A percentile compares a stretch with the other conserved stretches of the same genome.
Evolutionary conservation across 1,140 invertebrate genomes (phyloP).

Genomic region (Augochlora pura): DNA sequence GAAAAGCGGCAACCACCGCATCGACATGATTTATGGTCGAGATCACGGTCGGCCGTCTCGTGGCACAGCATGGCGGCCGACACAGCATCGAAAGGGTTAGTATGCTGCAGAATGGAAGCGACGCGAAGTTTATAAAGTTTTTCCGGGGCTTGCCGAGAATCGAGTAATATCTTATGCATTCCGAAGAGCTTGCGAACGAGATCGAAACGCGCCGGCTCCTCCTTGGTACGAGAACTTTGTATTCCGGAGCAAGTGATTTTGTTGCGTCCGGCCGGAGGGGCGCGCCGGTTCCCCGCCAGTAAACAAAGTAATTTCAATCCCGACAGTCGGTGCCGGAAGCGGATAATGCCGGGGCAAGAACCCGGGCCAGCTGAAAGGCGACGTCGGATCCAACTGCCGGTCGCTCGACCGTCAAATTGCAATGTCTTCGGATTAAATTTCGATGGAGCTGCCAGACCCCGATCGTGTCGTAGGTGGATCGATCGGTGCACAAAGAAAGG

Average conservation of each 20-base stretch:
- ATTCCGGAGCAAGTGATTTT: neutral
- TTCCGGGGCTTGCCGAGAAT: too few species aligned
- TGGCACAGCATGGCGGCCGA: too few species aligned
- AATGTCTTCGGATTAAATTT: constrained; percentile 59
- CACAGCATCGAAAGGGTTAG: too few species aligned
- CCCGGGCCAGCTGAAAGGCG: constrained; percentile 2
- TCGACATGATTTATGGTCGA: too few species aligned
- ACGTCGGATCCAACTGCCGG: constrained; percentile 10
- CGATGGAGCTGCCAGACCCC: constrained; percentile 22
- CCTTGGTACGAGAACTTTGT: neutral
- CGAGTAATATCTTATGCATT: neutral
- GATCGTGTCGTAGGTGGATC: neutral
- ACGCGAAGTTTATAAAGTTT: too few species aligned
- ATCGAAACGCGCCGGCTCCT: neutral
- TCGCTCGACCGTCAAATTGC: constrained; percentile 52
- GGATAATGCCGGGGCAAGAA: constrained; percentile 17
- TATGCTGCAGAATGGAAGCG: too few species aligned
- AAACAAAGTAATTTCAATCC: constrained; percentile 34
- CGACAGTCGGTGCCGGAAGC: neutral
- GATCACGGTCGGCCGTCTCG: too few species aligned
- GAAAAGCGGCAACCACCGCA: too few species aligned
- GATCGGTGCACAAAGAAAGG: constrained; percentile 15
- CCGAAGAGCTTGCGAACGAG: neutral
- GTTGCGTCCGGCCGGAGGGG: neutral
- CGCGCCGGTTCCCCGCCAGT: neutral